phyloP scores from a whole-genome alignment of 2,113 vertebrate species.

The Anhinga rufa region DNA sequence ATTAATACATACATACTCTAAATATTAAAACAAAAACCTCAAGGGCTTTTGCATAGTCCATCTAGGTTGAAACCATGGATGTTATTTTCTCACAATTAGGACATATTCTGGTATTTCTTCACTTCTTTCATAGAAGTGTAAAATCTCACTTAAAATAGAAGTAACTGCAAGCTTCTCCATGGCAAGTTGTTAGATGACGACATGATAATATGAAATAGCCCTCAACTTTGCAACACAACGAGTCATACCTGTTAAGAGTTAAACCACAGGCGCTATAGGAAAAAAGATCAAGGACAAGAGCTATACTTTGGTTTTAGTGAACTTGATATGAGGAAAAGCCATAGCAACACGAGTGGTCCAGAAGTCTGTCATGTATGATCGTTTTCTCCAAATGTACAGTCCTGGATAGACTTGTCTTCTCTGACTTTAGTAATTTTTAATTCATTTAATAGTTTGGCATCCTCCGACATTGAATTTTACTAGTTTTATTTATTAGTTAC shows the following conservation, averaged over 20 bases:
- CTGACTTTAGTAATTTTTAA: no score
- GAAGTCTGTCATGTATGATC: neutral
- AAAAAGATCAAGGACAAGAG: neutral
- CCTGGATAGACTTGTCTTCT: neutral
- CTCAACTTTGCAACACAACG: neutral
- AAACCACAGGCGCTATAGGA: neutral
- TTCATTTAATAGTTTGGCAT: neutral
- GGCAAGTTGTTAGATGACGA: neutral
- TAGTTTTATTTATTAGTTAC: neutral
- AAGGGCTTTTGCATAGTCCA: neutral
- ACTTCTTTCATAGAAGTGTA: neutral
- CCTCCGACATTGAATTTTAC: neutral
- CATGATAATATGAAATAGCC: neutral
- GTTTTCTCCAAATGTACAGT: neutral
- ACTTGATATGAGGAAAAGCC: neutral
- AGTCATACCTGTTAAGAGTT: neutral
- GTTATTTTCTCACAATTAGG: neutral
- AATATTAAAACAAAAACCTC: neutral
- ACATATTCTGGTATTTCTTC: neutral
- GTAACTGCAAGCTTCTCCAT: neutral
- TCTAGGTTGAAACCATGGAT: neutral
- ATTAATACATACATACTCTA: neutral
- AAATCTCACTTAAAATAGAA: neutral
- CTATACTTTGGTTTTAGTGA: neutral
- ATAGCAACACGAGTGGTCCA: neutral